Evolutionary conservation across 2,888 invertebrate species (phyloP).

Genomic region (Erebia ligea): DNA sequence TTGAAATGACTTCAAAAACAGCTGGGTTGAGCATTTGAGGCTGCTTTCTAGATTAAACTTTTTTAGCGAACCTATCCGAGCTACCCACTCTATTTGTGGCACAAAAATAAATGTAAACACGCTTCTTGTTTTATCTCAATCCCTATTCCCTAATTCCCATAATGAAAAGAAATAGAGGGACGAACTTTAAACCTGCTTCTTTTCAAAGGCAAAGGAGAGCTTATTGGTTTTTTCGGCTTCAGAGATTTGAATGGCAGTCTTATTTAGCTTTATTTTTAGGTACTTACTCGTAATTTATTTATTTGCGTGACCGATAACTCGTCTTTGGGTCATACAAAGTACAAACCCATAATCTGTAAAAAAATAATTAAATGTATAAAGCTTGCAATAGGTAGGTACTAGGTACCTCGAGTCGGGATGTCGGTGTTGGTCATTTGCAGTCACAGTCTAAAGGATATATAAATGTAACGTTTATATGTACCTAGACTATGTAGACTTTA

Average conservation of each 20-base stretch:
- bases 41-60: background rate
- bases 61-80: background rate
- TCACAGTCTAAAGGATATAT: too few species aligned
- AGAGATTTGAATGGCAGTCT: constrained; percentile 17
- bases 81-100: background rate
- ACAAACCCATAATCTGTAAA: too few species aligned
- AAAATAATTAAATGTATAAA: too few species aligned
- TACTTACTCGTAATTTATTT: background rate
- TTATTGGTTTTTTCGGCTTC: background rate
- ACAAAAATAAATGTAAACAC: constrained; percentile 11
- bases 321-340: background rate
- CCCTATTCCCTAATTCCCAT: constrained; percentile 21
- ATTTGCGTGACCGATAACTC: constrained; percentile 9
- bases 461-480: too few species aligned
- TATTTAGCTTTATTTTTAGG: constrained; percentile 12
- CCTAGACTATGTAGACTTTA: too few species aligned
- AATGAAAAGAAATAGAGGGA: constrained; percentile 21
- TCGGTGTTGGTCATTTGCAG: too few species aligned
- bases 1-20: background rate
- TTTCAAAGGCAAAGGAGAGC: constrained; percentile 19
- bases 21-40: too few species aligned
- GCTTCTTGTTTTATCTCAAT: constrained; percentile 22
- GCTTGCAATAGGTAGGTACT: too few species aligned
- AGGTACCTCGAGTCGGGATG: too few species aligned
- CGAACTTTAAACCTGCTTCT: constrained; percentile 20